These are phyloP conservation scores for Pogona vitticeps DNA, from an alignment of 2,113 vertebrate genomes.

Conservation along the genomic window DNA sequence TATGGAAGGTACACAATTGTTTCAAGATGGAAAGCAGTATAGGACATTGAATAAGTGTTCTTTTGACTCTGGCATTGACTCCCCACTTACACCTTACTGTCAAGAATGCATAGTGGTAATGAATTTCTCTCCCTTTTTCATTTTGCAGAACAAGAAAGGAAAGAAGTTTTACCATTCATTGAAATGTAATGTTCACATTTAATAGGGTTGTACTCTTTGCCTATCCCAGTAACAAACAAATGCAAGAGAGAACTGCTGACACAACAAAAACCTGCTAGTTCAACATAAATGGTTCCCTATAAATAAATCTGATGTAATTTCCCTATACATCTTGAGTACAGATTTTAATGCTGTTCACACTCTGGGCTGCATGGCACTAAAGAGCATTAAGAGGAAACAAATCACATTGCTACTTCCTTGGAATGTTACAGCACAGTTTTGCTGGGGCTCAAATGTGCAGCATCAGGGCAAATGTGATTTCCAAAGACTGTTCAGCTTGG, in stretches of 20 bases:
- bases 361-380: conserved; percentile 22
- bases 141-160: conserved; percentile 55
- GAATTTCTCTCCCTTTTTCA: conserved; percentile 63
- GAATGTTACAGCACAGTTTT: not conserved
- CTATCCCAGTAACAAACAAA: conserved; percentile 77
- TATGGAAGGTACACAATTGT: conserved; percentile 12
- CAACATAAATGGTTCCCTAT: conserved; percentile 76
- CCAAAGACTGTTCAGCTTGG: conserved; percentile 4
- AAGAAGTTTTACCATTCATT: conserved; percentile 71
- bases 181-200: conserved; percentile 77
- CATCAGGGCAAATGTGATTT: not conserved
- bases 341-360: conserved; percentile 59
- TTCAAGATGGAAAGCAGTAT: conserved; percentile 33
- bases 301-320: conserved; percentile 80
- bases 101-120: conserved; percentile 57
- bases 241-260: conserved; percentile 78
- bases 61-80: conserved; percentile 34
- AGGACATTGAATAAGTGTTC: conserved; percentile 8
- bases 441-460: not conserved
- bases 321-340: conserved; percentile 71
- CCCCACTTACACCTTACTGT: conserved; percentile 57
- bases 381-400: conserved; percentile 21
- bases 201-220: conserved; percentile 78
- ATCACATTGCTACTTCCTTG: conserved; percentile 16
- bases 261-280: conserved; percentile 77